phyloP scores from a whole-genome alignment of 2,113 vertebrate genomes.

The Electrona antarctica region DNA sequence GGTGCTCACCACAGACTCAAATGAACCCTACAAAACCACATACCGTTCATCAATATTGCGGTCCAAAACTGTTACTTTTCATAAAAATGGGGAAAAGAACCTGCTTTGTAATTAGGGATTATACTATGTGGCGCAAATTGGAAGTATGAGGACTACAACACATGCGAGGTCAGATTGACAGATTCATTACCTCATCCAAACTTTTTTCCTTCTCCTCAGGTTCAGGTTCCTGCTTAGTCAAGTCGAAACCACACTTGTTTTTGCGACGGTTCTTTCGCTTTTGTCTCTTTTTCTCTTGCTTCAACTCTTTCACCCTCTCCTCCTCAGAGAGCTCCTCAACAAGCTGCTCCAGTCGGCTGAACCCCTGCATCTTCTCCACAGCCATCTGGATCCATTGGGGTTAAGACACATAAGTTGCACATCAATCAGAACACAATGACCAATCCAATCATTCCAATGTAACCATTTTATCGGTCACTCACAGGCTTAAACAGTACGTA shows the following conservation, averaged over 20 bases:
- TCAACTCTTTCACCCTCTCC: conserved; percentile 92
- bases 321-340: conserved; percentile 96
- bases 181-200: conserved; percentile 84
- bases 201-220: conserved; percentile 83
- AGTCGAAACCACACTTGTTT: conserved; percentile 92
- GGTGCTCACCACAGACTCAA: conserved; percentile 81
- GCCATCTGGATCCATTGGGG: conserved; percentile 82
- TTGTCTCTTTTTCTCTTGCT: conserved; percentile 97
- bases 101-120: too few relatives aligned
- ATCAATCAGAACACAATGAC: background rate
- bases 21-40: conserved; percentile 75
- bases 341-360: conserved; percentile 95
- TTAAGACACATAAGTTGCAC: background rate
- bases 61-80: background rate
- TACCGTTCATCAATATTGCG: background rate
- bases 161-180: background rate
- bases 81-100: background rate
- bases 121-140: too few relatives aligned
- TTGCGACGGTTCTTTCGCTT: conserved; percentile 95
- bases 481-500: conserved; percentile 47
- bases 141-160: too few relatives aligned
- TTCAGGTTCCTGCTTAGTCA: conserved; percentile 77
- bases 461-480: background rate
- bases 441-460: background rate
- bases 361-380: conserved; percentile 96